Evolutionary conservation across 2,113 vertebrate genomes (phyloP), one percentile per base, ranked within the genome.

Genomic region (Larimichthys crocea): DNA sequence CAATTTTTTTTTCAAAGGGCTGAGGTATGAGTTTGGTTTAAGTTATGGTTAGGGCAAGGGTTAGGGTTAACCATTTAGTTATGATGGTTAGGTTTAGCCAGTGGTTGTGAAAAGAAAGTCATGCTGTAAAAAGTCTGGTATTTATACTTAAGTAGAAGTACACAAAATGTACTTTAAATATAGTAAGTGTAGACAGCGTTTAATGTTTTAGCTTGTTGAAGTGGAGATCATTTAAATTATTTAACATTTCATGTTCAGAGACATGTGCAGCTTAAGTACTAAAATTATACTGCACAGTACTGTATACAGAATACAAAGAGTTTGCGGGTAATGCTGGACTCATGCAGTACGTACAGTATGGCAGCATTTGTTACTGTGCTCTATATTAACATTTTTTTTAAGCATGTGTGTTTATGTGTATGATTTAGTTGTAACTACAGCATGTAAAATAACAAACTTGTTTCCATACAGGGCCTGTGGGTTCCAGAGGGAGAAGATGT

Each of bases 401-500:
- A 74, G 56, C 16, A 67, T 60, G 24, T 60, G 49, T 78, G 40
- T 53, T 81, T 24, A 31, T 20, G 60, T 74, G 44, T 26, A 59
- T 56, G 15, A 44, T 63, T 82, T 59, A 69, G 35, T 22, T 84
- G 22, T 80, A 56, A 69, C 64, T 67, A 10, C 26, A 73, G 63
- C 40, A 10, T 46, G 53, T 48, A 19, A 68, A 85, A 80, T 72
- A 53, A 83, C 60, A 48, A n/a, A 29, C 46, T n/a, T 80, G 44
- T 91, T 61, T 94, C 80, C 56, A 50, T 81, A 0, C 89, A 99
- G 98, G 98, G 98, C 29, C 93, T 99, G 89, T 99, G 98, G 98
- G 97, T 98, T 85, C 98, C 98, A 12, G 98, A 99, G 91, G 98
- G 98, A 20, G 98, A 99, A 85, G 97, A 96, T 49, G 98, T 99